Evolutionary conservation across 2,888 invertebrate species (phyloP), one percentile per base, ranked within the genome.

Genomic region (Dichetophora obliterata): DNA sequence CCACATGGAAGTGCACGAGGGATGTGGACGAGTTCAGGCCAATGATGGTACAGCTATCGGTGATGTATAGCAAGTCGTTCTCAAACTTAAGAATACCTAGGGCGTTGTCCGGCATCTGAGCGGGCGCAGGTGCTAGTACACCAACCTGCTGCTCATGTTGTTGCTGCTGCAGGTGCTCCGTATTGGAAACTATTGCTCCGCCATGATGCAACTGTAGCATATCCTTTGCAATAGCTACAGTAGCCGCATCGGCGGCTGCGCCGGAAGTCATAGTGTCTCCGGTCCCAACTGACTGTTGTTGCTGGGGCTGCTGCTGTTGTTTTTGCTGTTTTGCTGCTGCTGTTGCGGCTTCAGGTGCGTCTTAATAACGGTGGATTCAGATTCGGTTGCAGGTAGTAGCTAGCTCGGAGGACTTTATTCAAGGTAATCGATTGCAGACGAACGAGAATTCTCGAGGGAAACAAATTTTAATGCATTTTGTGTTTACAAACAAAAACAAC

Each of bases 1-100:
- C 98, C 95, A 98, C 98, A 92, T 98, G 97, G 88, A 98, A 97
- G 91, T 98, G 98, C 85, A 98, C 98, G 90, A 96, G 95, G 86
- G 98, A 98, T 88, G 96, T 95, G 89, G 96, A 96, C 89, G 97
- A 98, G 91, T 98, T 98, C 84, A 98, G 93, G 80, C 98, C 98
- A 89, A 98, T 97, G 65, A 89, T 88, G 48, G 89, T 89, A 74
- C 87, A 85, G 75, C 85, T 83, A 70, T 89, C 89, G 54, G 86
- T 88, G 76, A 89, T 89, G 79, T 88, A 88, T 61, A 89, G 83
- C 68, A 89, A 83, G 77, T 89, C 88, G 72, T 88, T 85, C 77
- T 89, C 89, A 75, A 88, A 87, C 71, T 86, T 87, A 24, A 89
- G 79, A 79, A 85, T 86, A 37, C 89, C 89, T 66, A 83, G 86